Percentiles rank a stretch among this genome's conserved stretches.
Evolutionary conservation across 2,797 vertebrate genomes (phyloP).

Genomic region (Poeciliopsis turneri): DNA sequence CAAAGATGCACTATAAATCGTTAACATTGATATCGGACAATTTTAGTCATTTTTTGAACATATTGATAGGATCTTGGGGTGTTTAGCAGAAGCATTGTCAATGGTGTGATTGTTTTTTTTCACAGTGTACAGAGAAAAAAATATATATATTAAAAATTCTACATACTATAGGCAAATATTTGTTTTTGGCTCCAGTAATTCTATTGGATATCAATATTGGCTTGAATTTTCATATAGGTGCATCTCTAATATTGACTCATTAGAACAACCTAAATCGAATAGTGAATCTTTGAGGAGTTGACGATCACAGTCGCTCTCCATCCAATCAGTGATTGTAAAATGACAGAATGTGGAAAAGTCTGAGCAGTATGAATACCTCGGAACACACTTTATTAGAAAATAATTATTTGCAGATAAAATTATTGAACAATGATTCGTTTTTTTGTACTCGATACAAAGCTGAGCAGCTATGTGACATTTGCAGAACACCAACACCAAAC

Average conservation of each 20-base stretch:
- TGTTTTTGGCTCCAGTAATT: background rate
- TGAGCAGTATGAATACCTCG: background rate
- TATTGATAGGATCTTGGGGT: background rate
- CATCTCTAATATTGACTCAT: background rate
- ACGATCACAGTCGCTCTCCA: background rate
- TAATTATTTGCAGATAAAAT: background rate
- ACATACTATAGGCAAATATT: background rate
- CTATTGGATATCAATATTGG: background rate
- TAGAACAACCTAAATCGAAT: background rate
- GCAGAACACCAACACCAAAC: conserved; percentile 58
- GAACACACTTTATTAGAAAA: background rate
- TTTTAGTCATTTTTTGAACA: background rate
- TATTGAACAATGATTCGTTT: background rate
- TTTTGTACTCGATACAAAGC: conserved; percentile 5
- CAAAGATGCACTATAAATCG: background rate
- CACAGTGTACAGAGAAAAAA: background rate
- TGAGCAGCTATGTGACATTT: conserved; percentile 43
- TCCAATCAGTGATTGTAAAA: background rate
- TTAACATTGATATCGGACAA: background rate
- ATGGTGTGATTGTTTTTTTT: background rate
- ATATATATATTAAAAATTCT: background rate
- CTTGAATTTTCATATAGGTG: background rate
- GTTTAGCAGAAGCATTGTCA: background rate
- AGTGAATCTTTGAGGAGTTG: background rate
- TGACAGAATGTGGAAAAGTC: background rate